Conservation (phyloP, 2,797 vertebrate species). For the Sternarchorhynchus goeldii region DNA sequence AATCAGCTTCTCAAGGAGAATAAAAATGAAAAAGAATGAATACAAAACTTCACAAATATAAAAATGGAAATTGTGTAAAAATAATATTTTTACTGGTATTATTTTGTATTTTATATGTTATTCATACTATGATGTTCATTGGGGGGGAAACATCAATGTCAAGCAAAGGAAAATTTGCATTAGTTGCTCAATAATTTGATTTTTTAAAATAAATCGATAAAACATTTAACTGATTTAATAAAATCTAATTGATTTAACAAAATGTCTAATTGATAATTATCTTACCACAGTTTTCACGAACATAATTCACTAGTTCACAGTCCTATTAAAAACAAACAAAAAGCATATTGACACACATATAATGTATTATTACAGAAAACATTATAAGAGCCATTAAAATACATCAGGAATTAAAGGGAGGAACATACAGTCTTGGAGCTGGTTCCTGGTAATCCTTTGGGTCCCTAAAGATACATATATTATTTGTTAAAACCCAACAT, state of each 20-base stretch:
- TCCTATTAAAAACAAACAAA: slow-evolving; percentile 67
- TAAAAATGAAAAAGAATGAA: not conserved
- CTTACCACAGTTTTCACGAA: slow-evolving; percentile 85
- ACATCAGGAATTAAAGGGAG: not conserved
- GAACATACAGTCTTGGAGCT: slow-evolving; percentile 74
- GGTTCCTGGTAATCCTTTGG: slow-evolving; percentile 73
- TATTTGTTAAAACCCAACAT: not conserved
- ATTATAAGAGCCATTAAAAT: too few relatives aligned
- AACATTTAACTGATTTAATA: too few relatives aligned
- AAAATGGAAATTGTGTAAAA: not conserved
- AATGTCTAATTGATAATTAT: not conserved
- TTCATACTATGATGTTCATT: not conserved
- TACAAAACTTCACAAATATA: not conserved
- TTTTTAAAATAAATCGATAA: too few relatives aligned
- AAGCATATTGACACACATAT: too few relatives aligned
- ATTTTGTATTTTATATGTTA: too few relatives aligned
- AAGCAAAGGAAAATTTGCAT: too few relatives aligned
- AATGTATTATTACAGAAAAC: too few relatives aligned
- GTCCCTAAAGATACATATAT: slow-evolving; percentile 72
- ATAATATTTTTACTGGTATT: not conserved
- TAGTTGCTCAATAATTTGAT: too few relatives aligned
- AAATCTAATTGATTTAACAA: not conserved
- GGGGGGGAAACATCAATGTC: too few relatives aligned
- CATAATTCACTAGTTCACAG: slow-evolving; percentile 82
- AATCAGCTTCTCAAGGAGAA: not conserved